A percentile compares a stretch with the other conserved stretches of the same genome.
These are phyloP conservation scores for Plectus sambesii DNA, from an alignment of 1,140 invertebrate genomes.

Conservation along the genomic window DNA sequence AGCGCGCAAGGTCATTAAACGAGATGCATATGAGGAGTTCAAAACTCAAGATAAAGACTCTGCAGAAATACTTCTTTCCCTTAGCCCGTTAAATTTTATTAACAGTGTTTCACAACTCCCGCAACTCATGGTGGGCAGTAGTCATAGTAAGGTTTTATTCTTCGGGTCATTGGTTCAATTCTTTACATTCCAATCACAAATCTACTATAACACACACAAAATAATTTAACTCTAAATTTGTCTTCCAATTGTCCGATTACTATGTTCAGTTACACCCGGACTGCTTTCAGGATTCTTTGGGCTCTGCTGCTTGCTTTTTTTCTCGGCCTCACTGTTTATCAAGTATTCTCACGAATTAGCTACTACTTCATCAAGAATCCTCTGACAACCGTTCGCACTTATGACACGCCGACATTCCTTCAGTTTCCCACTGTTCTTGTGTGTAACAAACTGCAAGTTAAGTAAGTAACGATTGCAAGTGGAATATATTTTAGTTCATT, in stretches of 20 bases:
- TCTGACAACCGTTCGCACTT: slow-evolving; percentile 21
- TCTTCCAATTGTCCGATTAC: slow-evolving; percentile 6
- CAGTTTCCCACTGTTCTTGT: slow-evolving; percentile 25
- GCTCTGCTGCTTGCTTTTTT: slow-evolving; percentile 27
- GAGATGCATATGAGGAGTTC: too few relatives aligned
- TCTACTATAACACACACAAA: too few relatives aligned
- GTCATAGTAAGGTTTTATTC: too few relatives aligned
- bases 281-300: slow-evolving; percentile 24
- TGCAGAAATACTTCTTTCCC: too few relatives aligned
- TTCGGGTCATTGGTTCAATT: slow-evolving; percentile 3
- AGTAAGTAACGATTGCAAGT: too few relatives aligned
- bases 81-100: too few relatives aligned
- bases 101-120: too few relatives aligned
- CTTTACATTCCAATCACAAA: slow-evolving; percentile 3
- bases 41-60: too few relatives aligned
- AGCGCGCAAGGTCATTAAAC: too few relatives aligned
- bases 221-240: too few relatives aligned
- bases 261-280: neutral
- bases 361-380: slow-evolving; percentile 33
- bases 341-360: slow-evolving; percentile 28
- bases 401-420: slow-evolving; percentile 23
- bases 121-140: too few relatives aligned
- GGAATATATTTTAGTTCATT: too few relatives aligned
- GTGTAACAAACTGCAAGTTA: slow-evolving; percentile 33
- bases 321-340: slow-evolving; percentile 29